Evolutionary conservation across 2,797 vertebrate genomes (phyloP).

Genomic region (Halcyon leucocephala): DNA sequence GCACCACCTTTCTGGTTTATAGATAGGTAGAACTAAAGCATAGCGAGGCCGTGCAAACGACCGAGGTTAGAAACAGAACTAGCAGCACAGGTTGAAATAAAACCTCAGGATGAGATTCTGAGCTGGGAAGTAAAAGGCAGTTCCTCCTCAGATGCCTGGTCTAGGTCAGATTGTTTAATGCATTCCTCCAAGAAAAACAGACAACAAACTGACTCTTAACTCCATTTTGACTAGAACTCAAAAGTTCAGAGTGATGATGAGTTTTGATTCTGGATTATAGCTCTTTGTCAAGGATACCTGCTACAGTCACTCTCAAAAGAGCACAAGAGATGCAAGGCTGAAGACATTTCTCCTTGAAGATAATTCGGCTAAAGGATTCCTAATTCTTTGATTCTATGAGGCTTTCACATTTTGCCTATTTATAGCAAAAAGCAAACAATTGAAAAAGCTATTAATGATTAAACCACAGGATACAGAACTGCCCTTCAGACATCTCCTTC

Average conservation of each 20-base stretch:
- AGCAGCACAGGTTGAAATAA: background rate
- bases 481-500: background rate
- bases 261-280: background rate
- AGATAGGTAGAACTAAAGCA: background rate
- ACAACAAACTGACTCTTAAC: background rate
- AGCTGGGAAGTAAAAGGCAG: background rate
- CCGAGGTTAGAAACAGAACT: background rate
- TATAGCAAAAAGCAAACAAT: background rate
- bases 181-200: background rate
- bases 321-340: background rate
- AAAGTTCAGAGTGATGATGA: background rate
- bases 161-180: background rate
- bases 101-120: background rate
- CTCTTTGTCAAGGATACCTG: background rate
- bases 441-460: background rate
- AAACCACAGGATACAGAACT: background rate
- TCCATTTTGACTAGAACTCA: background rate
- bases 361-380: background rate
- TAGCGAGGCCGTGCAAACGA: accelerated
- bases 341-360: background rate
- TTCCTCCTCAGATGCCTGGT: background rate
- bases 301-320: background rate
- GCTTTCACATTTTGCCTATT: background rate
- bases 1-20: background rate
- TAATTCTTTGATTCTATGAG: background rate